phyloP scores from a whole-genome alignment of 2,888 invertebrate species.

The Dinocampus coccinellae region DNA sequence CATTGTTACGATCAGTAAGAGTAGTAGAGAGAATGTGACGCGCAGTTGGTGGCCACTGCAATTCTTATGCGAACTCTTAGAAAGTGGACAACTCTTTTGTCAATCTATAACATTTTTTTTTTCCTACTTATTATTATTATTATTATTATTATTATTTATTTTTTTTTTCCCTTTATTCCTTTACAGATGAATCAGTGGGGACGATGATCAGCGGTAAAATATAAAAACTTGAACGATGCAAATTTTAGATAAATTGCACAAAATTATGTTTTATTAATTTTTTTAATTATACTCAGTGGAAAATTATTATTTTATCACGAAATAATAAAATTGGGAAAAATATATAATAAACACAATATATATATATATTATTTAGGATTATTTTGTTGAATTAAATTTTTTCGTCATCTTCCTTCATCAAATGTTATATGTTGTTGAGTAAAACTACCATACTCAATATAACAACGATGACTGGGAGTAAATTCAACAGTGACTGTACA shows the following conservation, averaged over 20 bases:
- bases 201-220: slow-evolving; percentile 10
- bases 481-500: slow-evolving; percentile 41
- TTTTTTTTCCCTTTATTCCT: no score
- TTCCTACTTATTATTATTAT: no score
- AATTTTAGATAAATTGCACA: slow-evolving; percentile 12
- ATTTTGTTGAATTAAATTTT: slow-evolving; percentile 9
- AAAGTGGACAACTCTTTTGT: slow-evolving; percentile 39
- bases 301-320: neutral
- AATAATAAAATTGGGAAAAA: neutral
- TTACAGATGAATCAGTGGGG: slow-evolving; percentile 20
- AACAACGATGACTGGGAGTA: slow-evolving; percentile 32
- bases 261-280: no score
- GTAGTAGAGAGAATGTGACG: slow-evolving; percentile 35
- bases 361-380: neutral
- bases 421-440: neutral
- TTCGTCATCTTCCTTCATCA: slow-evolving; percentile 18
- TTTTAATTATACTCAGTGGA: neutral
- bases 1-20: slow-evolving; percentile 59
- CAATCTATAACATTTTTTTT: slow-evolving; percentile 35
- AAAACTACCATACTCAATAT: slow-evolving; percentile 20
- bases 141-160: no score
- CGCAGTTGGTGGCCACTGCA: slow-evolving; percentile 53
- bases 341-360: no score
- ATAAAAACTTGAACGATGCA: neutral
- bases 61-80: slow-evolving; percentile 32